Percentiles rank a stretch among this genome's conserved stretches.
Conservation (phyloP, 2,888 invertebrate genomes). For the Synanthedon andrenaeformis region DNA sequence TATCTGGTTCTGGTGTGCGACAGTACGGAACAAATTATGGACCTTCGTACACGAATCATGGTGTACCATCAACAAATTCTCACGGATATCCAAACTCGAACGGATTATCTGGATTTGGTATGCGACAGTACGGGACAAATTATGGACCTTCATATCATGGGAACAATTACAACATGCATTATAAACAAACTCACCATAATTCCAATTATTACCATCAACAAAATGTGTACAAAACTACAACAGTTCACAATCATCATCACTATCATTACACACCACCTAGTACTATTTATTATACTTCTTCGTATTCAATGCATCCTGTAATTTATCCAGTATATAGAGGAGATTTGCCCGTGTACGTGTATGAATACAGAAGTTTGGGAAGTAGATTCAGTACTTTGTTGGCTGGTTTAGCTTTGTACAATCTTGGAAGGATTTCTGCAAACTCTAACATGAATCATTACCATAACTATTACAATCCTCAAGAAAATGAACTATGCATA, state of each 20-base stretch:
- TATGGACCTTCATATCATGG: no score
- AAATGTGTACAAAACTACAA: neutral
- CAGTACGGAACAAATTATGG: no score
- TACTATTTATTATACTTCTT: neutral
- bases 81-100: neutral
- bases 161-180: neutral
- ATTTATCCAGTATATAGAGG: conserved; percentile 8
- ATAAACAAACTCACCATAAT: neutral
- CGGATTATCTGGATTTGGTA: neutral
- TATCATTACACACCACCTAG: neutral
- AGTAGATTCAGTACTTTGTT: conserved; percentile 12
- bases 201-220: neutral
- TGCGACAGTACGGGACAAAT: no score
- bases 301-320: neutral
- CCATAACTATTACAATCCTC: conserved; percentile 5
- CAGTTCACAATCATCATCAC: neutral
- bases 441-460: neutral
- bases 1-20: neutral
- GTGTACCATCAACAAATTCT: neutral
- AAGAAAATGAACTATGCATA: conserved; percentile 11
- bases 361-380: conserved; percentile 12
- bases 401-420: conserved; percentile 14
- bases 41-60: neutral
- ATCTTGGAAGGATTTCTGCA: conserved; percentile 8
- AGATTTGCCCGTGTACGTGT: conserved; percentile 12